Base-by-base conservation (phyloP, 2,113 vertebrate genomes). In the Dendropsophus ebraccatus region DNA sequence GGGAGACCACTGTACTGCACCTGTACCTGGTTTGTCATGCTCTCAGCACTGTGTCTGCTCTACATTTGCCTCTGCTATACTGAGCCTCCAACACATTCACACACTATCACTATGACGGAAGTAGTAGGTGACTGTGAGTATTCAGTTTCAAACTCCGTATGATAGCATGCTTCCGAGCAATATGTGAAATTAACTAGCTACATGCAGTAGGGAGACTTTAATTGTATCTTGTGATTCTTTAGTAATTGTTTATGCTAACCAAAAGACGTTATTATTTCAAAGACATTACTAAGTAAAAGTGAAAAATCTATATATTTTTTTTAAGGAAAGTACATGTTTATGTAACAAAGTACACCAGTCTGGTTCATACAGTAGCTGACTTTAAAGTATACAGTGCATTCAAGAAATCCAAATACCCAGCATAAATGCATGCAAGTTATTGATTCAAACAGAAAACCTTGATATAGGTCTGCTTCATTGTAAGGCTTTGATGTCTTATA, bases 401-500 rank as follows among this genome's bases (percentile, higher is more conserved):
- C 21, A n/a, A 41, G 14, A 62, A 28, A 58, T 47, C 56, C 58
- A 62, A 56, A 58, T 19, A 4, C 75, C 52, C 28, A 81, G 37
- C 35, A 70, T 82, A 82, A 82, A 82, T 67, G 11, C 60, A 82
- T 69, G 47, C 16, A 13, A 49, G 60, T 82, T 82, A 82, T 82
- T 82, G 80, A 82, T 70, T 69, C 19, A 5, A 49, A 50, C 70
- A 60, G 70, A 74, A 83, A 41, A 58, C 70, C 82, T 75, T 84
- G 28, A 74, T 74, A 75, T 50, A 84, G 52, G 45, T 75, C 73
- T 84, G 52, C 47, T 75, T 84, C 25, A 60, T 47, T 84, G 82
- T 60, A 75, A 37, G 52, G 47, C 82, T 84, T 84, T 84, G 82
- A 84, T 74, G 52, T 84, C 23, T 60, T 75, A 58, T 47, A 84